A percentile compares a stretch with the other conserved stretches of the same genome.
phyloP scores from a whole-genome alignment of 1,140 invertebrate genomes.

The Pogonomyrmex barbatus region DNA sequence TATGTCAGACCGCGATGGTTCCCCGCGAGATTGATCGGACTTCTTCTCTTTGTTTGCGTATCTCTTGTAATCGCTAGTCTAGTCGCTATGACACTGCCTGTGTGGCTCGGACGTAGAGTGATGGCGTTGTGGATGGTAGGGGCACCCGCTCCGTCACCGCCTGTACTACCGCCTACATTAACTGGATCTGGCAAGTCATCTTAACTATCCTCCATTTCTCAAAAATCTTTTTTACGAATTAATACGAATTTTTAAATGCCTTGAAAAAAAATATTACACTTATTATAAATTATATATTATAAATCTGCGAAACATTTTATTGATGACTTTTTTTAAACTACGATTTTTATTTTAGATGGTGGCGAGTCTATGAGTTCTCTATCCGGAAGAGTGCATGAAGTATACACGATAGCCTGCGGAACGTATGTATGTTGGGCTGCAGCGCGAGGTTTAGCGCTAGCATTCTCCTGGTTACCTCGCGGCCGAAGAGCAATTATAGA shows the following conservation, averaged over 20 bases:
- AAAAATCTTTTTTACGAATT: background rate
- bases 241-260: background rate
- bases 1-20: slow-evolving; percentile 95
- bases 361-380: slow-evolving; percentile 80
- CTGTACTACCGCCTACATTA: slow-evolving; percentile 79
- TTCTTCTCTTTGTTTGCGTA: slow-evolving; percentile 93
- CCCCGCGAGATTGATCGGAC: slow-evolving; percentile 90
- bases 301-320: background rate
- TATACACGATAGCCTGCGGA: slow-evolving; percentile 98
- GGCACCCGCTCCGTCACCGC: slow-evolving; percentile 84
- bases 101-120: slow-evolving; percentile 94
- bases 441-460: slow-evolving; percentile 91
- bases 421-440: slow-evolving; percentile 97
- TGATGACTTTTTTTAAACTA: slow-evolving; percentile 42
- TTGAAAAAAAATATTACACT: background rate
- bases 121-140: slow-evolving; percentile 94
- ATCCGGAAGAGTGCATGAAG: slow-evolving; percentile 93
- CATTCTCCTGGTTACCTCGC: slow-evolving; percentile 95
- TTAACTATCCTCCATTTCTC: background rate
- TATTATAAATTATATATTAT: too few relatives aligned
- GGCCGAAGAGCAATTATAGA: slow-evolving; percentile 92
- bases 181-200: slow-evolving; percentile 77
- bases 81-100: slow-evolving; percentile 94
- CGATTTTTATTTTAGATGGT: slow-evolving; percentile 72
- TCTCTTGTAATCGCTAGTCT: slow-evolving; percentile 94